phyloP scores from a whole-genome alignment of 2,797 vertebrate species.

The Pangasius djambal region DNA sequence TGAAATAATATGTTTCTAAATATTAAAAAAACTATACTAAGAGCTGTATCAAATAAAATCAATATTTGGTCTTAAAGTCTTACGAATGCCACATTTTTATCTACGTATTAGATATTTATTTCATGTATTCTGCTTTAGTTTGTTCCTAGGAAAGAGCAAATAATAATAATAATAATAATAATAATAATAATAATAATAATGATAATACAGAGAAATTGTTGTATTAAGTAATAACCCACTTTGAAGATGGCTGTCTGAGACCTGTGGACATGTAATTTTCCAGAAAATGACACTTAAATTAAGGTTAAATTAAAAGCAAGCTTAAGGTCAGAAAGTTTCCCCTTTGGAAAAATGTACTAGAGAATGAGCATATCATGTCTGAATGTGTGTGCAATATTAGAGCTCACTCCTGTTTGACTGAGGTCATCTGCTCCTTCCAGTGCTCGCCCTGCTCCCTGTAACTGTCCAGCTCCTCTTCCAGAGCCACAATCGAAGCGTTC shows the following conservation, averaged over 20 bases:
- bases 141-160: not conserved
- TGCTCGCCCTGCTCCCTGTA: slow-evolving; percentile 76
- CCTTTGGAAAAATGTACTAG: not conserved
- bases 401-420: slow-evolving; percentile 83
- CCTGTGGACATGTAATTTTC: not conserved
- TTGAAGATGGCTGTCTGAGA: not conserved
- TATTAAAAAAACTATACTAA: not conserved
- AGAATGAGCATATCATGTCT: not conserved
- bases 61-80: not conserved
- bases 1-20: not conserved
- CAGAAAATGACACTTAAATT: not conserved
- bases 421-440: slow-evolving; percentile 84
- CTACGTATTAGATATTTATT: not conserved
- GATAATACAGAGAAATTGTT: not conserved
- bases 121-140: not conserved
- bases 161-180: not conserved
- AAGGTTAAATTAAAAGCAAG: not conserved
- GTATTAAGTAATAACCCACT: not conserved
- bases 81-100: not conserved
- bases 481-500: slow-evolving; percentile 76
- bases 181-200: not conserved
- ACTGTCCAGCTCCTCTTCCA: slow-evolving; percentile 86
- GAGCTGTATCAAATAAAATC: not conserved
- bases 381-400: not conserved
- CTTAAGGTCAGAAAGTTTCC: not conserved